phyloP scores from a whole-genome alignment of 2,888 invertebrate species.

The Abscondita cerata region DNA sequence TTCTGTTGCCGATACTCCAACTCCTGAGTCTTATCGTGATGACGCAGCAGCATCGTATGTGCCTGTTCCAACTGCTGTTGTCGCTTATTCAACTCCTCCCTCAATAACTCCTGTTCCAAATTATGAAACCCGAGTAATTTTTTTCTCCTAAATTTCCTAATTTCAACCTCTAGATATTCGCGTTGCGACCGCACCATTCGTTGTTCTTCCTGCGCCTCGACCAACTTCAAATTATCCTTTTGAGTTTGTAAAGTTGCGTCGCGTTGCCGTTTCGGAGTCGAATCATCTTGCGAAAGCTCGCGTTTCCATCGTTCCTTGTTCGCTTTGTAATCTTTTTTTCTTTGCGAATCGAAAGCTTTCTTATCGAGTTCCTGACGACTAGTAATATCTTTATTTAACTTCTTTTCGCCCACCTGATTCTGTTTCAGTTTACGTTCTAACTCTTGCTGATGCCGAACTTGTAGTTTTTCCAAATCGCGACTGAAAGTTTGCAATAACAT shows the following conservation, averaged over 20 bases:
- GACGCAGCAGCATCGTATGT: slow-evolving; percentile 90
- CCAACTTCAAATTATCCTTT: slow-evolving; percentile 89
- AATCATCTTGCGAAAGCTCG: slow-evolving; percentile 89
- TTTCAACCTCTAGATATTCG: slow-evolving; percentile 90
- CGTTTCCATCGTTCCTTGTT: slow-evolving; percentile 97
- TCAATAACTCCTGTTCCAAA: slow-evolving; percentile 87
- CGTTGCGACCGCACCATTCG: slow-evolving; percentile 86
- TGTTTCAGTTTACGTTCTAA: slow-evolving; percentile 83
- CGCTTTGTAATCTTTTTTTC: slow-evolving; percentile 96
- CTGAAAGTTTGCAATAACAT: slow-evolving; percentile 89
- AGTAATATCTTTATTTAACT: slow-evolving; percentile 90
- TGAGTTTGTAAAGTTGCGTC: slow-evolving; percentile 91
- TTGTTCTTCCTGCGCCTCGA: slow-evolving; percentile 91
- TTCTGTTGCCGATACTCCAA: slow-evolving; percentile 95
- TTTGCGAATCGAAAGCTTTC: slow-evolving; percentile 89
- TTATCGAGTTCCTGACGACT: slow-evolving; percentile 89
- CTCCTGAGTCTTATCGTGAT: slow-evolving; percentile 97
- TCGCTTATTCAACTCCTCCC: slow-evolving; percentile 94
- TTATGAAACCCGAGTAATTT: slow-evolving; percentile 86
- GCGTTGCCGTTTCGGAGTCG: slow-evolving; percentile 88
- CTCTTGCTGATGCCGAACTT: slow-evolving; percentile 80
- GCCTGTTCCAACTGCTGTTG: slow-evolving; percentile 95
- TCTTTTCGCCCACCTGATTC: slow-evolving; percentile 89
- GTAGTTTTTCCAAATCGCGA: slow-evolving; percentile 89
- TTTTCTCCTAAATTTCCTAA: slow-evolving; percentile 90